Evolutionary conservation across 2,797 vertebrate species (phyloP).

Genomic region (Hoplostethus mediterraneus): DNA sequence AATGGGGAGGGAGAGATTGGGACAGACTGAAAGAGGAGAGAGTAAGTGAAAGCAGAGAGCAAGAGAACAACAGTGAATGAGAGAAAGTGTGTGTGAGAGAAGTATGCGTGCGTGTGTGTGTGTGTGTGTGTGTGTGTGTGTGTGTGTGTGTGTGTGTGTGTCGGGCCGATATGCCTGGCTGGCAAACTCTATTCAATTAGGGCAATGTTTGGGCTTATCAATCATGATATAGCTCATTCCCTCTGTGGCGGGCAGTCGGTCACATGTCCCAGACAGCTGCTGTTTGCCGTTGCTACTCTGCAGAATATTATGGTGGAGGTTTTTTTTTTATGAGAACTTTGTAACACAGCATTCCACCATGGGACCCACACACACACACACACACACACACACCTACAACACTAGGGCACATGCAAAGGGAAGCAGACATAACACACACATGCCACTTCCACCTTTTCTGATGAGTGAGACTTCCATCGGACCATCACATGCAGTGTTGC

Average conservation of each 20-base stretch:
- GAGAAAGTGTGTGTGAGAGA: neutral
- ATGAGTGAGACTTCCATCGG: slow-evolving; percentile 32
- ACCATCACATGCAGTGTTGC: neutral
- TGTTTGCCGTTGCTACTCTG: slow-evolving; percentile 32
- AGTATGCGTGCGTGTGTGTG: neutral
- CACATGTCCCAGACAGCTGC: slow-evolving; percentile 68
- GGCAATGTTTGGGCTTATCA: slow-evolving; percentile 74
- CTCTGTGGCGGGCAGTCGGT: slow-evolving; percentile 44
- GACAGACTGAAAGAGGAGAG: neutral
- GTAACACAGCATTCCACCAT: neutral
- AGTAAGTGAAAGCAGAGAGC: neutral
- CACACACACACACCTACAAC: neutral
- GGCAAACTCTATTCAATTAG: slow-evolving; percentile 72
- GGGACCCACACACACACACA: slow-evolving; percentile 1
- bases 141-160: slow-evolving; percentile 23
- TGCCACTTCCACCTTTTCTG: neutral
- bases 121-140: neutral
- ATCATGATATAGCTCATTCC: slow-evolving; percentile 73
- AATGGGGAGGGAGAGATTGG: neutral
- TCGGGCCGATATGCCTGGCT: slow-evolving; percentile 46
- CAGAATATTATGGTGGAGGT: slow-evolving; percentile 2
- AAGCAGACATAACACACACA: neutral
- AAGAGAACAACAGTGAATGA: neutral
- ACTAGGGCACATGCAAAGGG: neutral
- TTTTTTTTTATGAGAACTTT: slow-evolving; percentile 23